Evolutionary conservation across 2,888 invertebrate species (phyloP), one percentile per base, ranked within the genome.

Genomic region (Cremastobaeus sp.): DNA sequence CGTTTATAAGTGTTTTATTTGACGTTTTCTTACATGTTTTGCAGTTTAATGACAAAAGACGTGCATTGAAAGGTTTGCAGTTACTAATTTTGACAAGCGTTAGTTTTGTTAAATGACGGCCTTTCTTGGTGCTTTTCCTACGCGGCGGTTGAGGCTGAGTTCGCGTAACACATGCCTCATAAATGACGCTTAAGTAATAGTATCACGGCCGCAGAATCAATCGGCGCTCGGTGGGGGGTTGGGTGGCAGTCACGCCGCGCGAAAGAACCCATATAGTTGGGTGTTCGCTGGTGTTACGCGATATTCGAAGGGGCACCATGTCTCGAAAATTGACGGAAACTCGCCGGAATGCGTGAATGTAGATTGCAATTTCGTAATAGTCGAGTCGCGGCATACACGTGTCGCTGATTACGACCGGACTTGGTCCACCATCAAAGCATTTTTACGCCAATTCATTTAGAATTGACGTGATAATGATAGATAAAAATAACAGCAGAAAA

Each of bases 131-230:
- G 48, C 43, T 43, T 66, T 66, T 66, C 18, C 55, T 21, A 25
- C 11, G 45, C n/a, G 3, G 47, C 9, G 15, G 9, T 21, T 34
- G 54, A 60, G 39, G 47, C 37, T 20, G 52, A 37, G 54, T 14
- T 30, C 47, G 52, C 34, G 60, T 47, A 64, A 70, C 35, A 47
- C 57, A 48, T 59, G 60, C 39, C 57, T 64, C 50, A 64, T 48
- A 55, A 48, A 57, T 52, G 64, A 45, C 59, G 50, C 71, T 65
- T 72, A 65, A 72, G 71, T 72, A 72, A 72, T 65, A 64, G 71
- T 71, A 71, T 71, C 71, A 71, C 57, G 64, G 71, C 65, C 64
- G 71, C 17, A 52, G 64, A 71, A 71, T 70, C 70, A 70, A 64
- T 62, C 48, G 62, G 25, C 48, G 8, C n/a, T 14, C 18, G 20